Evolutionary conservation across 2,888 invertebrate species (phyloP).

Genomic region (Orchestes rusci): DNA sequence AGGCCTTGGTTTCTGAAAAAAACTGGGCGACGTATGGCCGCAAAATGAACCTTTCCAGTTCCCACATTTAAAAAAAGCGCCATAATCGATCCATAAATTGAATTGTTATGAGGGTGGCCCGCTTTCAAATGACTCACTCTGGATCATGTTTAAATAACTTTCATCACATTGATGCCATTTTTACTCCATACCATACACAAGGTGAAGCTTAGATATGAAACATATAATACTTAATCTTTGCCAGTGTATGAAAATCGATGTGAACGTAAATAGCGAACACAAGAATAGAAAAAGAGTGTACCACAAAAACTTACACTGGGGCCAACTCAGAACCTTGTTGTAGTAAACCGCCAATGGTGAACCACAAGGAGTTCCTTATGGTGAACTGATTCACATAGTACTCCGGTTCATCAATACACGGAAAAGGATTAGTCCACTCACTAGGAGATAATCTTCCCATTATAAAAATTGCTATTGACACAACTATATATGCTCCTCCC

Average conservation of each 20-base stretch:
- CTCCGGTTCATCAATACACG: conserved; percentile 77
- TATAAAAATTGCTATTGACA: conserved; percentile 71
- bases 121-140: too few relatives aligned
- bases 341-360: conserved; percentile 74
- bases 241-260: not conserved
- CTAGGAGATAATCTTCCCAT: conserved; percentile 75
- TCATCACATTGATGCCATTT: not conserved
- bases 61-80: not conserved
- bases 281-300: not conserved
- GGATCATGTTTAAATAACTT: too few relatives aligned
- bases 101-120: too few relatives aligned
- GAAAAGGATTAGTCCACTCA: conserved; percentile 85
- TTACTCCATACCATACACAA: not conserved
- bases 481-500: conserved; percentile 70
- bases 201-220: too few relatives aligned
- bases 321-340: conserved; percentile 86
- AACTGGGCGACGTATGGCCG: too few relatives aligned
- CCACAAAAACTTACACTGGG: conserved; percentile 62
- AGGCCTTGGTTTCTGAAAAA: too few relatives aligned
- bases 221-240: not conserved
- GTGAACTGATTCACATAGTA: conserved; percentile 79
- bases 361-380: conserved; percentile 81
- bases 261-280: not conserved
- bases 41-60: too few relatives aligned
- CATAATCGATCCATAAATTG: too few relatives aligned